Base-by-base conservation (phyloP, 1,140 invertebrate species). In the Heterodera schachtii region DNA sequence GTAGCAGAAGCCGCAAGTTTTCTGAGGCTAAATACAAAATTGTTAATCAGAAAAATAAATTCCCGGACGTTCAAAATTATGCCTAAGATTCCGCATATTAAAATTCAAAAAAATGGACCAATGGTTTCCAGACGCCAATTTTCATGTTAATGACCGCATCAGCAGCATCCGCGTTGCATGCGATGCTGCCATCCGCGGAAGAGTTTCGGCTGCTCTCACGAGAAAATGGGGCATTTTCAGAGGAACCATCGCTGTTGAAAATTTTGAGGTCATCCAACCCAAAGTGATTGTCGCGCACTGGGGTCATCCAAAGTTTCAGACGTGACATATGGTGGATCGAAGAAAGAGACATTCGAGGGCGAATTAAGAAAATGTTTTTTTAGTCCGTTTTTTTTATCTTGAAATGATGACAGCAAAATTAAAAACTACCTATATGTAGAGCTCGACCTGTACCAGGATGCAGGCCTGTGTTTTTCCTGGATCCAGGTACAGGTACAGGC, bases 1-100 rank as follows among this genome's bases (percentile, higher is more conserved):
- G 44, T 80, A 80, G 75, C 79, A 80, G 52, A 80, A 80, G 16
- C 70, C 73, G 47, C 79, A 80, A 41, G 73, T 74, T 57, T 80
- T 80, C 21, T 49, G 57, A 73, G 49, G 19, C 79, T 80, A 52
- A 31, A 46, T 31, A 19, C 41, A 9, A 31, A 9, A 69, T 69
- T 8, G 49, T 52, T 6, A 52, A 52, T 52, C 6, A 52, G 11
- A 11, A 6, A 8, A 52, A 11, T 52, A 52, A 31, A 31, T 31
- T 31, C 31, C 31, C 31, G 31, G 31, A 31, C 31, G 31, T 31
- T 31, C 31, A 31, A 31, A 31, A 31, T 31, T 31, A 31, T 31
- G 49, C 49, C 6, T 8, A 52, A 52, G 49, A 52, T 8, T 8
- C 49, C 49, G 49, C 49, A 11, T 52, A 52, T 8, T 8, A 19